Base-by-base conservation (phyloP, 2,888 invertebrate species). In the Gastracanthus pulcherrimus region DNA sequence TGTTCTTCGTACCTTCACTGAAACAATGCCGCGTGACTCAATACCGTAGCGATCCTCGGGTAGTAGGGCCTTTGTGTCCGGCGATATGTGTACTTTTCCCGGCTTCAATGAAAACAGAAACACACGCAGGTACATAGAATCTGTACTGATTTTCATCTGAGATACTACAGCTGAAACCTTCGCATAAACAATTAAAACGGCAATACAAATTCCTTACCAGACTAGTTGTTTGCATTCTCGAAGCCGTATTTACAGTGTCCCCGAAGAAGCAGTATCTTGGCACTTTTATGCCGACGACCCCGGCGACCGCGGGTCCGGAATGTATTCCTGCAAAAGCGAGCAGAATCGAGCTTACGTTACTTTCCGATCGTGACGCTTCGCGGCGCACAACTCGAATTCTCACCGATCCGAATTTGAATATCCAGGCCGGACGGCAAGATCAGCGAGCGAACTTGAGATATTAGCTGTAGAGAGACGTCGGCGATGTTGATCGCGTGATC, bases 241-340 rank as follows among this genome's bases (percentile, higher is more conserved):
- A 97, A 1, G 98, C 98, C 0, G 97, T 97, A 89, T 98, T 98
- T 23, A 98, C 97, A 0, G 97, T 96, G 90, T 97, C 97, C 0
- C 98, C 98, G 83, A 98, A 98, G 67, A 98, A 94, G 87, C 97
- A 98, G 90, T 97, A 97, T 85, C 97, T 94, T 0, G 97, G 97
- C 72, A 97, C 95, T 88, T 97, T 96, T 51, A 96, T 92, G 0
- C 98, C 98, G 0, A 98, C 96, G 29, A 98, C 96, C 0, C 97
- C 97, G 0, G 97, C 97, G 5, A 97, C 97, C 45, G 97, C 97
- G 0, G 97, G 95, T 0, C 98, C 98, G 0, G 97, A 96, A 92
- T 98, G 97, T 84, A 98, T 95, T 51, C 97, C 95, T 94, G 83
- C 3, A 55, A 23, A 26, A 62, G 67, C 6, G n/a, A n/a, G n/a